phyloP scores from a whole-genome alignment of 2,113 vertebrate species.

The Galbula dea region DNA sequence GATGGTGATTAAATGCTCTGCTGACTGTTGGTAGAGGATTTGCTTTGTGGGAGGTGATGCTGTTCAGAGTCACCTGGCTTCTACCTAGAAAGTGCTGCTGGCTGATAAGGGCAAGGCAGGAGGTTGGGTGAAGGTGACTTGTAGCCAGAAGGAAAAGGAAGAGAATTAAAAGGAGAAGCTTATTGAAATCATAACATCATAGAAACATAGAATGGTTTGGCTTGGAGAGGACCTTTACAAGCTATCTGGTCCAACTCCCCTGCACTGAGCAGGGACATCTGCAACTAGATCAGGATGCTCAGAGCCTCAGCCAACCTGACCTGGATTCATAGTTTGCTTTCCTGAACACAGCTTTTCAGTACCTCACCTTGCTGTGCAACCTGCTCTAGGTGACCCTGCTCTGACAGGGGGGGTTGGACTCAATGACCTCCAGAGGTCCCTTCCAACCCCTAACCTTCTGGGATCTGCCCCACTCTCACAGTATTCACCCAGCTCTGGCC shows the following conservation, averaged over 20 bases:
- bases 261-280: background rate
- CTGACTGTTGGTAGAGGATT: background rate
- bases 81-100: background rate
- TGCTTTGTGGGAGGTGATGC: background rate
- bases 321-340: background rate
- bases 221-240: background rate
- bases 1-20: background rate
- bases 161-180: background rate
- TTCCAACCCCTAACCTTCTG: too few relatives aligned
- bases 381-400: too few relatives aligned
- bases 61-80: background rate
- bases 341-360: background rate
- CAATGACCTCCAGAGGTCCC: too few relatives aligned
- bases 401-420: too few relatives aligned
- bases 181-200: background rate
- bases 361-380: background rate
- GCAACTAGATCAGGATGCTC: background rate
- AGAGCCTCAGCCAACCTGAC: background rate
- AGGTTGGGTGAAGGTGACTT: background rate
- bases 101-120: background rate
- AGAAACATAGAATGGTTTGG: background rate
- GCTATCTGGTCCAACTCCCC: background rate
- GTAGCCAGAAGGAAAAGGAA: background rate
- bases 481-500: background rate
- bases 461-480: background rate